phyloP scores from a whole-genome alignment of 2,888 invertebrate species.

The Caenorhabditis becei region DNA sequence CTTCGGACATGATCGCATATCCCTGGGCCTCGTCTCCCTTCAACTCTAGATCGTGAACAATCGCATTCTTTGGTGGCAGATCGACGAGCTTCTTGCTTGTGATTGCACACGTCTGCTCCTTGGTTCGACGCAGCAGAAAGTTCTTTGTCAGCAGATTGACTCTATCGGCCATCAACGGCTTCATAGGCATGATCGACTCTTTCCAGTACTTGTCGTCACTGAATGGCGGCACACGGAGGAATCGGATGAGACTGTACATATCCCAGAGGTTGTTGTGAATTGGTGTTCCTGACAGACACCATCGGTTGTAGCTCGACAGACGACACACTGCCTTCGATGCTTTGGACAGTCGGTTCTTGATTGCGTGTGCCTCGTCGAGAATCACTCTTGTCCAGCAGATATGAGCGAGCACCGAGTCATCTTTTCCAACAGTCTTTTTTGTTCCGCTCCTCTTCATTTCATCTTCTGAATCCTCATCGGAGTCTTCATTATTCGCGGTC shows the following conservation, averaged over 20 bases:
- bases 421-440: slow-evolving; percentile 46
- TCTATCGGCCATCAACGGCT: slow-evolving; percentile 84
- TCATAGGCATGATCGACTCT: slow-evolving; percentile 88
- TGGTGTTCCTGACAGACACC: slow-evolving; percentile 93
- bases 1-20: slow-evolving; percentile 80
- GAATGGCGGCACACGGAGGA: slow-evolving; percentile 91
- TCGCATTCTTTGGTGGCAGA: slow-evolving; percentile 77
- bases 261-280: slow-evolving; percentile 94
- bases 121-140: slow-evolving; percentile 91
- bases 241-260: slow-evolving; percentile 85
- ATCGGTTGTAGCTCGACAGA: slow-evolving; percentile 86
- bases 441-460: slow-evolving; percentile 20
- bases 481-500: slow-evolving; percentile 27
- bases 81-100: slow-evolving; percentile 82
- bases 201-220: slow-evolving; percentile 94
- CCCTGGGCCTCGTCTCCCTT: slow-evolving; percentile 80
- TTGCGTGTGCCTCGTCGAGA: slow-evolving; percentile 94
- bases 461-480: slow-evolving; percentile 39
- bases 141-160: slow-evolving; percentile 91
- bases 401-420: slow-evolving; percentile 83
- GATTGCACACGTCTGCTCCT: slow-evolving; percentile 85
- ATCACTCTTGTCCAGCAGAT: slow-evolving; percentile 91
- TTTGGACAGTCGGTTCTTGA: slow-evolving; percentile 87
- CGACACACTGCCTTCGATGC: slow-evolving; percentile 85
- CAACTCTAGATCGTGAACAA: slow-evolving; percentile 79